These are phyloP conservation scores for Pardosa pseudoannulata DNA, from an alignment of 2,888 invertebrate species.

Conservation along the genomic window DNA sequence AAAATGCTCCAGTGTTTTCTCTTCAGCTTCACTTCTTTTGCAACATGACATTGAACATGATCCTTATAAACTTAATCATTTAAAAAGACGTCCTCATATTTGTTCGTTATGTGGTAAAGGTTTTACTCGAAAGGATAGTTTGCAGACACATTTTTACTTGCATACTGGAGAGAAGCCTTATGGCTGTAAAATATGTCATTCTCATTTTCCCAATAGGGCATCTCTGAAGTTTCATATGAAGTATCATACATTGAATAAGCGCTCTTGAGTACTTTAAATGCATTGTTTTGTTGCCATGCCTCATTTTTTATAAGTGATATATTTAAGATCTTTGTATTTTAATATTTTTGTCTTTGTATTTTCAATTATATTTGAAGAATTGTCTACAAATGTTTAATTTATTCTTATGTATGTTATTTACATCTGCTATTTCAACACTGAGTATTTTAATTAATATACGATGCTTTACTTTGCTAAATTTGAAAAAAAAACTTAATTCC, in stretches of 20 bases:
- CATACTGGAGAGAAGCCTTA: constrained; percentile 41
- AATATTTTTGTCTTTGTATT: neutral
- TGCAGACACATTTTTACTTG: constrained; percentile 31
- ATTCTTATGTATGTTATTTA: no score
- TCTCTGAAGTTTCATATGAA: constrained; percentile 27
- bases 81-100: constrained; percentile 13
- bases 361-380: neutral
- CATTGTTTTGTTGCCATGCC: neutral
- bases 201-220: constrained; percentile 20
- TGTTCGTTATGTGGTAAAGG: constrained; percentile 29
- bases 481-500: no score
- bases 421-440: no score
- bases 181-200: constrained; percentile 14
- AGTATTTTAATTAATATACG: no score
- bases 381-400: no score
- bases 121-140: constrained; percentile 36
- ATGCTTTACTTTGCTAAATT: no score
- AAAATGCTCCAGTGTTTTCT: neutral
- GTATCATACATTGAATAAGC: neutral
- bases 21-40: neutral
- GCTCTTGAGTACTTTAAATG: neutral
- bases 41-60: neutral
- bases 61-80: neutral
- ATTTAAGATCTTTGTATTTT: neutral
- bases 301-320: no score